Evolutionary conservation across 2,113 vertebrate species (phyloP).

Genomic region (Pteronura brasiliensis): DNA sequence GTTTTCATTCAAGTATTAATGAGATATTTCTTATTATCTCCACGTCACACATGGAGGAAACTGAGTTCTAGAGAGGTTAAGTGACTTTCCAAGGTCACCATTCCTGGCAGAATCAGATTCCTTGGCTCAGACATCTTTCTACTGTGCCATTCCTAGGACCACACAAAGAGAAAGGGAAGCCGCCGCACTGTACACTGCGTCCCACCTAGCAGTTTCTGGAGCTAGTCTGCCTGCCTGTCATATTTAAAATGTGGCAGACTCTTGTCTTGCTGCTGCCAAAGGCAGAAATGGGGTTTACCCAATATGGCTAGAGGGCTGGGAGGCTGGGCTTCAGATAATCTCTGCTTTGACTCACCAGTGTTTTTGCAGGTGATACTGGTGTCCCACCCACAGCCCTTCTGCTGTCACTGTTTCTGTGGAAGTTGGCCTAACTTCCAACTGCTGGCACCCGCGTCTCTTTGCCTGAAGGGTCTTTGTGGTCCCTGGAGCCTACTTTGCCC

Average conservation of each 20-base stretch:
- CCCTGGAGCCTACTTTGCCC: not conserved
- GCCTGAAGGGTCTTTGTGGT: not conserved
- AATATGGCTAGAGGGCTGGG: not conserved
- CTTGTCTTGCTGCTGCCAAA: not conserved
- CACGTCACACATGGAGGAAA: not conserved
- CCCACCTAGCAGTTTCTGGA: not conserved
- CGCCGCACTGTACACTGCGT: fast-evolving
- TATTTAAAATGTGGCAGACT: not conserved
- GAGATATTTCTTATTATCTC: not conserved
- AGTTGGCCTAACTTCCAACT: not conserved
- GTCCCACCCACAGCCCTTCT: not conserved
- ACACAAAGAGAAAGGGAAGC: not conserved
- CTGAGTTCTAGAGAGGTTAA: not conserved
- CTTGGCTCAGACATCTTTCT: not conserved
- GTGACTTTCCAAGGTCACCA: not conserved
- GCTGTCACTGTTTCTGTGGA: not conserved
- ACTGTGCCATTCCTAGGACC: not conserved
- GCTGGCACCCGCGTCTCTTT: not conserved
- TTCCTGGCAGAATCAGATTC: not conserved
- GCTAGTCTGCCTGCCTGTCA: too few relatives aligned
- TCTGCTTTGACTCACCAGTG: not conserved
- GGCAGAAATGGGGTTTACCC: not conserved
- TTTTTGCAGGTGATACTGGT: not conserved
- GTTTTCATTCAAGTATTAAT: not conserved
- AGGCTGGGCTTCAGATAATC: not conserved